Evolutionary conservation across 2,888 invertebrate species (phyloP), one percentile per base, ranked within the genome.

Genomic region (Dicycla oo): DNA sequence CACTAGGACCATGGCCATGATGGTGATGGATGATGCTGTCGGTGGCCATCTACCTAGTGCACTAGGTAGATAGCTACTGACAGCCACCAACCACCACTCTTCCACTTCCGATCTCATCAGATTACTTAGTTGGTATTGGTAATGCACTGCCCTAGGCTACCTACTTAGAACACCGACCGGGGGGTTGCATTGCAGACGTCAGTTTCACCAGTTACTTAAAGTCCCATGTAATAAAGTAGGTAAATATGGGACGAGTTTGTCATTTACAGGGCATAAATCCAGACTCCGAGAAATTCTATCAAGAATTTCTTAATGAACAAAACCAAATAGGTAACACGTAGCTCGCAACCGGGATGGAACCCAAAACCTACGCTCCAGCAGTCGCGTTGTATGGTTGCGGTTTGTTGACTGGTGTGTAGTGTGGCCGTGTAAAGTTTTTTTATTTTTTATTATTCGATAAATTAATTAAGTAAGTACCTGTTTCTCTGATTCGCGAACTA

Each of bases 401-500:
- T 53, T 51, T 15, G 20, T 53, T 47, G 20, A 38, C 20, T 63
- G 11, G 15, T 26, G 15, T 6, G 7, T 38, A 6, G 15, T n/a
- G 38, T 23, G 26, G 7, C 26, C 63, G 5, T 43, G 30, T n/a
- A 18, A 26, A 43, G 43, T n/a, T 60, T 23, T 38, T 58, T n/a
- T n/a, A n/a, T n/a, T 69, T 49, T 20, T 23, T 0, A 23, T 43
- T 23, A 23, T 34, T 20, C 10, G 47, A 49, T 30, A 20, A 49
- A 49, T 51, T n/a, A 30, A 23, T 57, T 69, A 49, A 49, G 43
- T n/a, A 30, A 23, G 49, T 69, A 71, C 38, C 38, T 53, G 71
- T 71, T 72, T 60, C 15, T 43, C 26, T 54, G 38, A 60, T 60
- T 72, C n/a, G 45, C n/a, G 11, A 71, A 60, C 72, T 60, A 38